Evolutionary conservation across 2,113 vertebrate genomes (phyloP).

Genomic region (Lethenteron reissneri): DNA sequence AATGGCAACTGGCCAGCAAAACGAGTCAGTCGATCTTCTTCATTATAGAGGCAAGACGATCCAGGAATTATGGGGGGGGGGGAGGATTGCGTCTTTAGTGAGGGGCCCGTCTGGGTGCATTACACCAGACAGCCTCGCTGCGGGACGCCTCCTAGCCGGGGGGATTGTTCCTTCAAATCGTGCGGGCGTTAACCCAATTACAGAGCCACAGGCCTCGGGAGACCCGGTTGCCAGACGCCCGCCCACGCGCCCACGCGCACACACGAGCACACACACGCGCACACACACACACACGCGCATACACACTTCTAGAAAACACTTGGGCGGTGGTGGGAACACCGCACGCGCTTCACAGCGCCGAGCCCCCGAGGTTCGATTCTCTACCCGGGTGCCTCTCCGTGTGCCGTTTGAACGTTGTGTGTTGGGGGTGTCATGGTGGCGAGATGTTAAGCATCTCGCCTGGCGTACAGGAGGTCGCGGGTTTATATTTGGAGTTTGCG

Average conservation of each 20-base stretch:
- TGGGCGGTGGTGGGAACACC: background rate
- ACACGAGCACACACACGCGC: background rate
- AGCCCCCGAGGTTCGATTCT: too few relatives aligned
- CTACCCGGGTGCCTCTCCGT: too few relatives aligned
- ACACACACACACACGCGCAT: background rate
- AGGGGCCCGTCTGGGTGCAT: background rate
- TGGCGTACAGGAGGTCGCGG: too few relatives aligned
- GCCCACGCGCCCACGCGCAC: background rate
- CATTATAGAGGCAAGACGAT: background rate
- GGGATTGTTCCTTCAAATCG: too few relatives aligned
- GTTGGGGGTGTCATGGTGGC: too few relatives aligned
- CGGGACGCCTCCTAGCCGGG: too few relatives aligned
- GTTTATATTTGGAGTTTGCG: too few relatives aligned
- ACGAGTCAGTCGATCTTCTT: too few relatives aligned
- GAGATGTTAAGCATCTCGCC: too few relatives aligned
- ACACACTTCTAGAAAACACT: background rate
- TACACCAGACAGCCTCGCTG: slow-evolving; percentile 4
- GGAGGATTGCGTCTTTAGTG: background rate
- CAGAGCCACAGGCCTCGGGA: background rate
- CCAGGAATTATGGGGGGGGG: background rate
- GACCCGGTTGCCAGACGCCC: background rate
- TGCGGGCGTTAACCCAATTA: background rate
- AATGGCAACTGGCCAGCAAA: too few relatives aligned
- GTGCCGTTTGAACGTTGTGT: too few relatives aligned
- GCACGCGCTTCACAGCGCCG: too few relatives aligned